Evolutionary conservation across 2,888 invertebrate genomes (phyloP).

Genomic region (Pheosia tremula): DNA sequence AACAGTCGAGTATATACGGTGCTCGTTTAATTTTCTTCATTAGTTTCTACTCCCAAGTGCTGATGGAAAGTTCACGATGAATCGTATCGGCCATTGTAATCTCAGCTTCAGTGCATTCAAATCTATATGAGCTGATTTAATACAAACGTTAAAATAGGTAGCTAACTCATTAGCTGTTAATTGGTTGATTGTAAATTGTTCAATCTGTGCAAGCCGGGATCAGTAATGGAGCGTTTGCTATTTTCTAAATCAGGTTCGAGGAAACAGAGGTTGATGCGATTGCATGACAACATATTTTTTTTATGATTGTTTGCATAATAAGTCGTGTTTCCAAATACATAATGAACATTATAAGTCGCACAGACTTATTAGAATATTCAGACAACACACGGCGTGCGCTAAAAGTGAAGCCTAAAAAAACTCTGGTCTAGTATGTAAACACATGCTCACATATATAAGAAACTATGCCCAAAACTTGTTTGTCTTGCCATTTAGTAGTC

Average conservation of each 20-base stretch:
- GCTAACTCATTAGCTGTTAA: conserved; percentile 18
- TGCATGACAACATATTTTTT: too few relatives aligned
- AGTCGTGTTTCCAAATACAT: too few relatives aligned
- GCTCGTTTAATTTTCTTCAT: neutral
- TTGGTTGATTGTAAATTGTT: conserved; percentile 29
- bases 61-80: neutral
- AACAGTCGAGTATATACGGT: neutral
- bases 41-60: neutral
- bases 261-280: too few relatives aligned
- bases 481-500: too few relatives aligned
- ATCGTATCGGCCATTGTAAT: neutral
- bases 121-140: conserved; percentile 10
- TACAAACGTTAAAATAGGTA: conserved; percentile 17
- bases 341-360: too few relatives aligned
- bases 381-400: too few relatives aligned
- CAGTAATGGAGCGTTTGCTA: conserved; percentile 18
- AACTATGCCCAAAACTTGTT: too few relatives aligned
- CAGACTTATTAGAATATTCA: too few relatives aligned
- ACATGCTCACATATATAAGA: too few relatives aligned
- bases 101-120: conserved; percentile 7
- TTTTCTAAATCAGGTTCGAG: conserved; percentile 9
- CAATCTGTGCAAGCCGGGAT: conserved; percentile 24
- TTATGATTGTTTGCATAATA: too few relatives aligned
- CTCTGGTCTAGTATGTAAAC: too few relatives aligned
- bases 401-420: too few relatives aligned